Conservation (phyloP, 2,113 vertebrate genomes). For the Hucho hucho region DNA sequence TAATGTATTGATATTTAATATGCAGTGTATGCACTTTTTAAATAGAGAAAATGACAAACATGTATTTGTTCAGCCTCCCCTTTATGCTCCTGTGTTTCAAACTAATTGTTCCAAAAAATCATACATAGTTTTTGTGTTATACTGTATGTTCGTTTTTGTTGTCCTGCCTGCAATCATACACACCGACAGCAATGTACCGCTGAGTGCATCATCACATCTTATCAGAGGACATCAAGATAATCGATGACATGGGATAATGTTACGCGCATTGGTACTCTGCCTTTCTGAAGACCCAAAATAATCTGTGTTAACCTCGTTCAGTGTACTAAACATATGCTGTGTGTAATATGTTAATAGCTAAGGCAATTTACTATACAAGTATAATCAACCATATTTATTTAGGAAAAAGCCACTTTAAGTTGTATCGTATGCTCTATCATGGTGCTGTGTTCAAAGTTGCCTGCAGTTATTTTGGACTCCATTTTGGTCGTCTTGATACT, state of each 20-base stretch:
- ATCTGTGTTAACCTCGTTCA: conserved; percentile 60
- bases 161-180: conserved; percentile 39
- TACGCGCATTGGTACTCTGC: conserved; percentile 54
- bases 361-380: conserved; percentile 57
- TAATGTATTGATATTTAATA: conserved; percentile 90
- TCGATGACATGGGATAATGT: conserved; percentile 38
- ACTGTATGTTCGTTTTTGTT: conserved; percentile 29
- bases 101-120: conserved; percentile 53
- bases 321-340: conserved; percentile 59
- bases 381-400: conserved; percentile 75
- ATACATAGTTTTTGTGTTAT: conserved; percentile 38
- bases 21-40: conserved; percentile 90
- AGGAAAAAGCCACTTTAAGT: conserved; percentile 70
- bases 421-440: conserved; percentile 62
- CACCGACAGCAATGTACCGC: conserved; percentile 64
- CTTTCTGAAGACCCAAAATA: conserved; percentile 61
- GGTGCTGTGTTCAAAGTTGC: conserved; percentile 74
- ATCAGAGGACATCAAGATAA: conserved; percentile 56
- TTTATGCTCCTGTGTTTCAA: conserved; percentile 35
- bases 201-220: conserved; percentile 54
- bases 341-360: conserved; percentile 58
- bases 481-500: conserved; percentile 16
- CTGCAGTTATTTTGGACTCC: conserved; percentile 58
- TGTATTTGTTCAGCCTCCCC: conserved; percentile 56
- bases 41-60: conserved; percentile 60